These are phyloP conservation scores for Xiphorhynchus elegans DNA, from an alignment of 2,113 vertebrate genomes.

Conservation along the genomic window DNA sequence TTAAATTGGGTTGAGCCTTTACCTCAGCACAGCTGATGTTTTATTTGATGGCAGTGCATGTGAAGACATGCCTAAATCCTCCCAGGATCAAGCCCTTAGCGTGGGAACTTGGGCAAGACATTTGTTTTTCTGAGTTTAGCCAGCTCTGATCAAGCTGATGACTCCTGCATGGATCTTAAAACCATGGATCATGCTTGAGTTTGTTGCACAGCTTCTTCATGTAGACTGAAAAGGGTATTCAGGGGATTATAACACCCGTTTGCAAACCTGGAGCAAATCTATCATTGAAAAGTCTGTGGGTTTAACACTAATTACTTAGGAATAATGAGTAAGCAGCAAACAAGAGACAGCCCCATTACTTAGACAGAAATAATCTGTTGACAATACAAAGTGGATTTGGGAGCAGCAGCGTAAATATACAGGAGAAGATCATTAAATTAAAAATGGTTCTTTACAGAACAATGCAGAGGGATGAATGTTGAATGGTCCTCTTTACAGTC, in stretches of 20 bases:
- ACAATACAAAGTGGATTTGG: background rate
- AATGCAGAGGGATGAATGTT: background rate
- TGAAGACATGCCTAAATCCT: background rate
- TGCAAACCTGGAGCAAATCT: background rate
- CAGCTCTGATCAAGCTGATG: background rate
- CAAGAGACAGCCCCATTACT: background rate
- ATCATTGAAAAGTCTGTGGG: background rate
- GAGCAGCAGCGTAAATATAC: background rate
- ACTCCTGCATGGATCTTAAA: background rate
- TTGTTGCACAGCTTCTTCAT: background rate
- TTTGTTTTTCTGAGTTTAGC: background rate
- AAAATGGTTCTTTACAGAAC: background rate
- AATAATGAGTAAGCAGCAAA: constrained; percentile 1
- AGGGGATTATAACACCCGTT: background rate
- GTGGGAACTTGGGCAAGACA: background rate
- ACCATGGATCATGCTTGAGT: background rate
- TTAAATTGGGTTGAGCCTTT: background rate
- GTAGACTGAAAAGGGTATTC: background rate
- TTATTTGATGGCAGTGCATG: background rate
- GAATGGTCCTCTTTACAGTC: background rate
- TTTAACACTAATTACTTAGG: background rate
- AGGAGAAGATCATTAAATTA: background rate
- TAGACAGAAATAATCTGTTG: background rate
- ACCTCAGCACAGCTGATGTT: background rate
- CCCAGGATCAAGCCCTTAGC: background rate